Percentiles rank a stretch among this genome's conserved stretches.
Evolutionary conservation across 2,797 vertebrate species (phyloP).

Genomic region (Aeoliscus strigatus): DNA sequence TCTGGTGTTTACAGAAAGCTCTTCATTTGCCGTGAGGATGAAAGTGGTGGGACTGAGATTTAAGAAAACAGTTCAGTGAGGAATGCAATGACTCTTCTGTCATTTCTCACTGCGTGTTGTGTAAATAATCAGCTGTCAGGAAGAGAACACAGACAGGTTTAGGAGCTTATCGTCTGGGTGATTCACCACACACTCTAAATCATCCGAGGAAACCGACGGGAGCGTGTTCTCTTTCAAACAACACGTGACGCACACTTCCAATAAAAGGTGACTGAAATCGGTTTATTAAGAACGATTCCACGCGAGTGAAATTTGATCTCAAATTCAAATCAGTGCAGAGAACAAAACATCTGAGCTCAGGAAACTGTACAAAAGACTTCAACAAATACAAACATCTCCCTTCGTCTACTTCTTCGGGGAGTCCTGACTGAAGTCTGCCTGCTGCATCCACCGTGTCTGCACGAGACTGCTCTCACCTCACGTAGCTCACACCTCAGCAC

Average conservation of each 20-base stretch:
- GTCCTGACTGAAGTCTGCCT: no score
- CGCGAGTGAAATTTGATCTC: no score
- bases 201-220: no score
- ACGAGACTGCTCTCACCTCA: no score
- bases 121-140: slow-evolving; percentile 31
- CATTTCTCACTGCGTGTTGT: slow-evolving; percentile 7
- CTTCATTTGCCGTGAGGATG: slow-evolving; percentile 35
- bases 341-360: background rate
- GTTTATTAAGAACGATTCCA: slow-evolving; percentile 1
- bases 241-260: background rate
- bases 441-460: no score
- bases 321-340: slow-evolving; percentile 3
- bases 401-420: no score
- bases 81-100: slow-evolving; percentile 5
- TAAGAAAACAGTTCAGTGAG: slow-evolving; percentile 17
- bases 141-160: slow-evolving; percentile 6
- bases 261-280: background rate
- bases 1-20: slow-evolving; percentile 46
- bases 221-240: background rate
- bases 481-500: no score
- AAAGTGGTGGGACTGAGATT: slow-evolving; percentile 22
- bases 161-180: slow-evolving; percentile 1
- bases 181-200: slow-evolving; percentile 11
- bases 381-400: no score
- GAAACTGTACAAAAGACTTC: no score